Evolutionary conservation across 2,113 vertebrate species (phyloP).

Genomic region (Malaclemys terrapin): DNA sequence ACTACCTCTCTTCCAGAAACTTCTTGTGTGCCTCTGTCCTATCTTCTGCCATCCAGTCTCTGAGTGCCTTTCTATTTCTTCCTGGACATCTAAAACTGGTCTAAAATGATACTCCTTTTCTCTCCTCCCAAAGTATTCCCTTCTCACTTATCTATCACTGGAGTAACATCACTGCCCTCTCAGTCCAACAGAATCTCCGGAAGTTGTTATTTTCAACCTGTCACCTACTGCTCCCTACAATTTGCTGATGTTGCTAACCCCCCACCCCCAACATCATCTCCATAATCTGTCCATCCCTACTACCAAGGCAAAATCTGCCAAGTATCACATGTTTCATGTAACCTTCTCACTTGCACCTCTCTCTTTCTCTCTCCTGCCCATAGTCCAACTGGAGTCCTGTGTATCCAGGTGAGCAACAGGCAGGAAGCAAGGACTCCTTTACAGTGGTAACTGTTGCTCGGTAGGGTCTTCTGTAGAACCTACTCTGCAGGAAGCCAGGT

Average conservation of each 20-base stretch:
- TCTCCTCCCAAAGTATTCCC: not conserved
- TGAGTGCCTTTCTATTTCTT: not conserved
- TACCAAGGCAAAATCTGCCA: not conserved
- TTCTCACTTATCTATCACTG: not conserved
- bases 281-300: not conserved
- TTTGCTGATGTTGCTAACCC: not conserved
- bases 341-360: not conserved
- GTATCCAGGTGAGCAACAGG: accelerated
- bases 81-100: accelerated
- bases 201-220: accelerated
- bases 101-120: not conserved
- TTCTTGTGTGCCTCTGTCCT: not conserved
- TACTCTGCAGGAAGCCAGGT: not conserved
- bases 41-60: not conserved
- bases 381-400: not conserved
- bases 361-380: not conserved
- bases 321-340: not conserved
- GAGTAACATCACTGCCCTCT: accelerated
- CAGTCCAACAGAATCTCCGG: not conserved
- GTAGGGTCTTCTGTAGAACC: accelerated
- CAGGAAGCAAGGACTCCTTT: not conserved
- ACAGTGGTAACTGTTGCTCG: not conserved
- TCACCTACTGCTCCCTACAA: not conserved
- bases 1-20: not conserved
- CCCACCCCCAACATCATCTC: not conserved